phyloP scores from a whole-genome alignment of 92 coral and sea anemone genomes.

The Parazoanthus darwini region DNA sequence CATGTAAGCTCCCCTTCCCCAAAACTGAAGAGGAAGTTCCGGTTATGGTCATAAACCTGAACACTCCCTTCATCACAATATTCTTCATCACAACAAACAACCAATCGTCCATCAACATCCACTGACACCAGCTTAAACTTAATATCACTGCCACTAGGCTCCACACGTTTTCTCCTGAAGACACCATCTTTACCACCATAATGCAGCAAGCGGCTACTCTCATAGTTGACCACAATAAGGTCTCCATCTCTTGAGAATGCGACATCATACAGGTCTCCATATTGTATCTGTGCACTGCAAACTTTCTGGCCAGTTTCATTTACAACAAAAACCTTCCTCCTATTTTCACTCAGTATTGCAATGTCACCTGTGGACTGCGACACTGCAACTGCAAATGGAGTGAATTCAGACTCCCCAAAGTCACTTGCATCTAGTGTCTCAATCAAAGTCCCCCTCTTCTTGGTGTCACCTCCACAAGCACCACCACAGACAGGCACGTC shows the following conservation, averaged over 20 bases:
- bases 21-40: constrained; percentile 30
- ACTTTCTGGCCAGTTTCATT: constrained; percentile 18
- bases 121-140: constrained; percentile 18
- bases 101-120: constrained; percentile 21
- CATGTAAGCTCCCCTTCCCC: constrained; percentile 13
- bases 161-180: constrained; percentile 16
- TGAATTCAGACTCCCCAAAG: constrained; percentile 28
- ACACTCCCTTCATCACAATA: not conserved
- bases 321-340: constrained; percentile 14
- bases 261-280: constrained; percentile 34
- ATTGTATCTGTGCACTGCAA: constrained; percentile 34
- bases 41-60: constrained; percentile 20
- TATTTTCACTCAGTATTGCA: constrained; percentile 29
- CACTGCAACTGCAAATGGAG: constrained; percentile 39
- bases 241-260: constrained; percentile 39
- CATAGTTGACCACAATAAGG: constrained; percentile 32
- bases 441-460: constrained; percentile 4
- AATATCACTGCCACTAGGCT: constrained; percentile 1
- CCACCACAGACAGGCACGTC: not conserved
- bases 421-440: constrained; percentile 24
- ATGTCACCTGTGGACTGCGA: constrained; percentile 35
- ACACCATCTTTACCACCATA: constrained; percentile 31
- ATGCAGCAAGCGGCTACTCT: constrained; percentile 35
- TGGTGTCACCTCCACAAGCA: constrained; percentile 25
- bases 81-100: constrained; percentile 19